Base-by-base conservation (phyloP, 1,140 invertebrate genomes). In the Drosophila kikkawai region DNA sequence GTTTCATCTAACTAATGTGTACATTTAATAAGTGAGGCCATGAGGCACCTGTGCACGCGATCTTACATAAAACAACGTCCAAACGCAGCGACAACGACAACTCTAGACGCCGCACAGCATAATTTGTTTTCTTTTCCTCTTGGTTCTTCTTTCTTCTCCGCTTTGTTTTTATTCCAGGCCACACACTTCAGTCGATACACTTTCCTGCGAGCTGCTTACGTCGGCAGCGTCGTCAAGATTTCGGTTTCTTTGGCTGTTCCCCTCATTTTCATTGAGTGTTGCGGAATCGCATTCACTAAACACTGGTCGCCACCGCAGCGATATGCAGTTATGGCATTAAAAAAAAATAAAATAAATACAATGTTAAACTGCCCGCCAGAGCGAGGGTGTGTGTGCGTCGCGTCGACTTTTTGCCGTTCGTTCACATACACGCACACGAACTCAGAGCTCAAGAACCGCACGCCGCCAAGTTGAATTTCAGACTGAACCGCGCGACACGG, bases 11-110 rank as follows among this genome's bases (percentile, higher is more conserved):
- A 60, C 39, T 55, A 64, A 34, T 53, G 45, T 41, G 53, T 64
- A 75, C 59, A 75, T 79, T 57, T 65, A 64, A 66, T 75, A 47
- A 64, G 63, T 37, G 42, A 19, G 17, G 39, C 17, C 41, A 19
- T 19, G 53, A 50, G 77, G 79, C 80, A 83, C 81, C 81, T 84
- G 81, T 84, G 65, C 76, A 83, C 70, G 80, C 77, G 76, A 83
- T 70, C 67, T 70, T 69, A 68, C 67, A 69, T 56, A 69, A 69
- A 70, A 70, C 26, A 32, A 57, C 36, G 26, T 17, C 26, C 22
- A 59, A 19, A 45, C 39, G 55, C 58, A 53, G 19, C 61, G 29
- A 19, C 51, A 55, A 26, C 63, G 67, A 69, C 47, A 55, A 69
- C 48, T 55, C 39, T 69, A 70, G 48, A 70, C 64, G 64, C 64